Base-by-base conservation (phyloP, 1,140 invertebrate genomes). In the Neodiprion lecontei region DNA sequence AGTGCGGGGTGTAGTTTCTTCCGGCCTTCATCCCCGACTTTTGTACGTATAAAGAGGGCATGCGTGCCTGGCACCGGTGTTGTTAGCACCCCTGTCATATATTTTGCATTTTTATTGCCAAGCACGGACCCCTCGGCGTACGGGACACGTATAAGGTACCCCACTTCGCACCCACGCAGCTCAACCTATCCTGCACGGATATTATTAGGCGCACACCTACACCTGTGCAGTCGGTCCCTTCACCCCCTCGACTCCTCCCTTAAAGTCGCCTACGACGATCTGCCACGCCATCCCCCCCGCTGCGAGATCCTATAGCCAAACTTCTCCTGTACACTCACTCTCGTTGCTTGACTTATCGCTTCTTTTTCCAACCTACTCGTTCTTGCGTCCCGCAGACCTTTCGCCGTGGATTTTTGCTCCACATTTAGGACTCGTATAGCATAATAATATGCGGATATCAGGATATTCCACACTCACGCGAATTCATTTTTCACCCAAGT, bases 101-200 rank as follows among this genome's bases (percentile, higher is more conserved):
- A 83, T 84, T 85, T 84, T 85, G 82, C 84, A 84, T 85, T 84
- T 85, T 85, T 85, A 84, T 83, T 82, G 80, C 81, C 81, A 61
- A 61, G 75, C 71, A 73, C 72, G 69, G 74, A 76, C 5, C 77
- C 74, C 74, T 78, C 78, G 48, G 66, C 66, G 66, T 49, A 67
- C 61, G 69, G 61, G 67, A 67, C 77, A 71, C 73, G 50, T 61
- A 70, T 68, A 65, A 65, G 12, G 61, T 65, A 21, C 61, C 12
- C 61, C 28, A 40, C 28, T 5, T 40, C 28, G 28, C 28, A 40
- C 28, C 28, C 28, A 40, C 28, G 28, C 28, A 40, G 28, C 28
- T 40, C 28, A 40, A 40, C 28, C 28, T 40, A 40, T 40, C 28
- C 28, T 40, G 28, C 28, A 40, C 28, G 28, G 28, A 40, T 40